Percentiles rank a stretch among this genome's conserved stretches.
These are phyloP conservation scores for Solea solea DNA, from an alignment of 2,113 vertebrate species.

Conservation along the genomic window DNA sequence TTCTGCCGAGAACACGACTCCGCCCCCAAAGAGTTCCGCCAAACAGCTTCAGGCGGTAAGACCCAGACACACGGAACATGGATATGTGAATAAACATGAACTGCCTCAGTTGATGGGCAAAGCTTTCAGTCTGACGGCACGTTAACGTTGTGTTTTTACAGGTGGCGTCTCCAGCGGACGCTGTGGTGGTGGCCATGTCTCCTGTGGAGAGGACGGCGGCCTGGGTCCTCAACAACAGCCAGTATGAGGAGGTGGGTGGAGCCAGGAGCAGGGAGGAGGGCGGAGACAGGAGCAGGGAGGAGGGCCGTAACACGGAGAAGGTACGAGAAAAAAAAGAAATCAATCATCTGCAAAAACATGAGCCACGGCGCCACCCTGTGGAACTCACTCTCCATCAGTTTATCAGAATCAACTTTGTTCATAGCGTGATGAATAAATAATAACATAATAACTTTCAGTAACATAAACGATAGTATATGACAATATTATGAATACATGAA, in stretches of 20 bases:
- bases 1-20: constrained; percentile 85
- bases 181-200: constrained; percentile 90
- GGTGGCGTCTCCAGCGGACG: constrained; percentile 90
- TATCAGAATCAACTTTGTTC: too few species aligned
- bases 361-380: too few species aligned
- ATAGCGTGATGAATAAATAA: too few species aligned
- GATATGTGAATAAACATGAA: not conserved
- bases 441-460: too few species aligned
- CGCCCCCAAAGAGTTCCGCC: constrained; percentile 81
- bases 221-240: constrained; percentile 95
- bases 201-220: constrained; percentile 97
- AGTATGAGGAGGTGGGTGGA: constrained; percentile 86
- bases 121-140: not conserved
- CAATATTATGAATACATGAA: too few species aligned
- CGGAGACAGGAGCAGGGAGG: constrained; percentile 81
- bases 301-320: constrained; percentile 85
- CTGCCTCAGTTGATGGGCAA: not conserved
- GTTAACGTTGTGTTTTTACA: constrained; percentile 40
- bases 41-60: constrained; percentile 80
- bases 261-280: constrained; percentile 81
- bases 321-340: constrained; percentile 64
- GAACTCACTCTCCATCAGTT: too few species aligned
- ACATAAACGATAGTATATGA: too few species aligned
- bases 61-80: not conserved
- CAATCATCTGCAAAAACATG: not conserved